phyloP scores from a whole-genome alignment of 1,140 invertebrate genomes.

The Drosophila oshimai region DNA sequence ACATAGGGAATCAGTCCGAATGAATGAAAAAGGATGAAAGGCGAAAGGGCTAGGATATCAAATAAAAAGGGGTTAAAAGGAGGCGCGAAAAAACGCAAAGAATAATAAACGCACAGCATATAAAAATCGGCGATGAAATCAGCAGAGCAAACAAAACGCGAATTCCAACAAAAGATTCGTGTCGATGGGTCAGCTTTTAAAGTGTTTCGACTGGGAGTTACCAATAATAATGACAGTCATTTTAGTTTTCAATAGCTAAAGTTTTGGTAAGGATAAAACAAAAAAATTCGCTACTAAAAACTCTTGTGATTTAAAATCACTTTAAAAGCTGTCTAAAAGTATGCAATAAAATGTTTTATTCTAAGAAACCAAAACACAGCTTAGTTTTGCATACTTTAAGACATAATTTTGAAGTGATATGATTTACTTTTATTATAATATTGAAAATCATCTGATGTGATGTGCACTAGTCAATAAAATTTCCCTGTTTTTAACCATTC shows the following conservation, averaged over 20 bases:
- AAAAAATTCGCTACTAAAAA: no score
- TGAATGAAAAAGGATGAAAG: conserved; percentile 14
- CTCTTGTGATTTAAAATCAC: no score
- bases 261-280: no score
- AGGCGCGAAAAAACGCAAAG: conserved; percentile 69
- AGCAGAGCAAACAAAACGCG: conserved; percentile 44
- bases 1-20: no score
- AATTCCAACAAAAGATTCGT: conserved; percentile 27
- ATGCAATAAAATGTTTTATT: no score
- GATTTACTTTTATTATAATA: no score
- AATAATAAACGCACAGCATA: conserved; percentile 68
- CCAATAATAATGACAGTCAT: neutral
- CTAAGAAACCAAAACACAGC: no score
- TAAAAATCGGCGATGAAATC: conserved; percentile 77
- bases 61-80: conserved; percentile 62
- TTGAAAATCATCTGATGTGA: no score
- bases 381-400: no score
- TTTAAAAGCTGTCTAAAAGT: no score
- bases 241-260: no score
- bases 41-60: conserved; percentile 23
- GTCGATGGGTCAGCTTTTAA: neutral
- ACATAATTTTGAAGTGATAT: no score
- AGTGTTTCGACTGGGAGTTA: neutral
- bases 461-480: neutral
- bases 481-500: neutral